Conservation (phyloP, 2,113 vertebrate genomes). For the Gymnocephalus cernua region DNA sequence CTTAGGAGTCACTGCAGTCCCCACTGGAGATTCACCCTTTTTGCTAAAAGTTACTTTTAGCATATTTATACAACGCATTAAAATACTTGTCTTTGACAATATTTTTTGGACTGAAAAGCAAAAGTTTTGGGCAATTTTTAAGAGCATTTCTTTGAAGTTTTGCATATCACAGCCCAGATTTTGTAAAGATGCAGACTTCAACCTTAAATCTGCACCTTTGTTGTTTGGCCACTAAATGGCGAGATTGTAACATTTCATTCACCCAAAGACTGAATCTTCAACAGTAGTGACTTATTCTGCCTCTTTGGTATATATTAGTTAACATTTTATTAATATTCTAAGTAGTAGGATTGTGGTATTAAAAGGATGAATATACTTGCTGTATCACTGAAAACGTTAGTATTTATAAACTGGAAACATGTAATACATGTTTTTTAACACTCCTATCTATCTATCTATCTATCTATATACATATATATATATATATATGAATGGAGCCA, state of each 20-base stretch:
- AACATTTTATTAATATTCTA: background rate
- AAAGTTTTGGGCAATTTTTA: background rate
- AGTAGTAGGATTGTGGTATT: background rate
- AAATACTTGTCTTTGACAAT: too few relatives aligned
- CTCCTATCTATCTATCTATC: too few relatives aligned
- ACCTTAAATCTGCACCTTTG: slow-evolving; percentile 10
- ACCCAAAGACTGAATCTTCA: background rate
- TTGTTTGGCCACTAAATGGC: slow-evolving; percentile 55
- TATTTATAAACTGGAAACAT: background rate
- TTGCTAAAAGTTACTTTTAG: too few relatives aligned
- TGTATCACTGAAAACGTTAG: background rate
- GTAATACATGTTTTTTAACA: background rate
- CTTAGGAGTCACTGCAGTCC: too few relatives aligned
- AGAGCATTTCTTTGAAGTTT: background rate
- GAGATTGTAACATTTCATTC: background rate
- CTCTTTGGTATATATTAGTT: background rate
- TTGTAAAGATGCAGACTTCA: background rate
- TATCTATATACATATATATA: too few relatives aligned
- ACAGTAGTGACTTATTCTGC: too few relatives aligned
- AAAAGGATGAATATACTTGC: background rate
- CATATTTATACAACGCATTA: too few relatives aligned
- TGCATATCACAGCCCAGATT: background rate
- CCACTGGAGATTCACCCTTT: too few relatives aligned
- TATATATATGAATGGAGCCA: too few relatives aligned
- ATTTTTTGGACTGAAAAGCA: background rate